A percentile compares a stretch with the other conserved stretches of the same genome.
phyloP scores from a whole-genome alignment of 2,888 invertebrate genomes.

The Sturmia bella region DNA sequence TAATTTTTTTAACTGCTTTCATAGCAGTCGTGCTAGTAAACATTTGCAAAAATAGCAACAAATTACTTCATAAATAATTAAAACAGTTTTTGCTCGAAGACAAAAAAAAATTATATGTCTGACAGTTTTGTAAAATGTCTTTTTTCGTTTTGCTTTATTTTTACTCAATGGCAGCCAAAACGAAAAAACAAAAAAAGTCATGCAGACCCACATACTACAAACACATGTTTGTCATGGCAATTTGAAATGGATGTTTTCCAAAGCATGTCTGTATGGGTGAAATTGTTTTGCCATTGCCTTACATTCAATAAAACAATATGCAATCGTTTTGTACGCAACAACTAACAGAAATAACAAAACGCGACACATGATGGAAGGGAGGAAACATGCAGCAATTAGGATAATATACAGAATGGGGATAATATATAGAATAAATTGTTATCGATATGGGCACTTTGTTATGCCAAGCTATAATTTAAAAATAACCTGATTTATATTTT shows the following conservation, averaged over 20 bases:
- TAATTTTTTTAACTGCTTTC: no score
- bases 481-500: no score
- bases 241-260: no score
- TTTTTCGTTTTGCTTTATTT: neutral
- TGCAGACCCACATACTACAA: no score
- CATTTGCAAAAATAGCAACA: conserved; percentile 16
- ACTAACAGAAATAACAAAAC: neutral
- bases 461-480: no score
- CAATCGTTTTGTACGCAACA: conserved; percentile 2
- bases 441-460: no score
- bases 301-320: conserved; percentile 6
- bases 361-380: neutral
- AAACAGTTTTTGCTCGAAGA: neutral
- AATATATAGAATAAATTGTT: no score
- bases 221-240: no score
- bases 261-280: no score
- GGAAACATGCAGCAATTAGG: conserved; percentile 1
- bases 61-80: conserved; percentile 39
- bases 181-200: no score
- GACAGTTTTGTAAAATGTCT: neutral
- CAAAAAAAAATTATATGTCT: conserved; percentile 15
- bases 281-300: neutral
- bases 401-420: no score
- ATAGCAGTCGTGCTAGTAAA: neutral
- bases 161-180: no score